A percentile compares a stretch with the other conserved stretches of the same genome.
phyloP scores from a whole-genome alignment of 2,797 vertebrate genomes.

The Coluber constrictor region DNA sequence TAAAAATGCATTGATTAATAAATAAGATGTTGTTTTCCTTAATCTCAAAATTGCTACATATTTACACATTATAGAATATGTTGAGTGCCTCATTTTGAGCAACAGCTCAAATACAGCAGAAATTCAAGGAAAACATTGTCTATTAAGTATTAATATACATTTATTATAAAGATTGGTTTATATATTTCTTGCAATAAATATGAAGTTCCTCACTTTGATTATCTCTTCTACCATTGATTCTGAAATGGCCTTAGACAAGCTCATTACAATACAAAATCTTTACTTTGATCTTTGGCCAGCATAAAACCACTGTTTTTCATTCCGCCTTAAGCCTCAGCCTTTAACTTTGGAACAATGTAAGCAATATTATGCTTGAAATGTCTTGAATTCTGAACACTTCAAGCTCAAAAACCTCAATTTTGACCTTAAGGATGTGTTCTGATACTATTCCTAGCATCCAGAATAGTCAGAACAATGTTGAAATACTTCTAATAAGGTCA shows the following conservation, averaged over 20 bases:
- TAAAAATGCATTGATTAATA: not conserved
- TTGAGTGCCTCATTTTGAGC: not conserved
- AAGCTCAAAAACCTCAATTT: not conserved
- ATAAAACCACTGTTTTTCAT: not conserved
- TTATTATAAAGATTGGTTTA: not conserved
- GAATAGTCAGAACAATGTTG: not conserved
- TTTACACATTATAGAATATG: not conserved
- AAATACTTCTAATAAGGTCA: not conserved
- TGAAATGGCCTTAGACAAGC: not conserved
- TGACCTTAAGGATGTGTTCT: not conserved
- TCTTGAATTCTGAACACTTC: not conserved
- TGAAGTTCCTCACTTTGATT: not conserved
- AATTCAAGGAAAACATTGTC: not conserved
- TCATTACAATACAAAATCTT: not conserved
- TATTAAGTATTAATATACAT: not conserved
- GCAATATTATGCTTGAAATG: not conserved
- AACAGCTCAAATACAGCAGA: not conserved
- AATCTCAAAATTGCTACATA: not conserved
- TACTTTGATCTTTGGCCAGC: not conserved
- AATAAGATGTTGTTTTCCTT: not conserved
- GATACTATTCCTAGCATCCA: not conserved
- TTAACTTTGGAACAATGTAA: not conserved
- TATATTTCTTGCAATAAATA: not conserved
- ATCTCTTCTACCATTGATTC: not conserved
- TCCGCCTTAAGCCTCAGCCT: not conserved